Conservation (phyloP, 2,797 vertebrate species). For the Myripristis murdjan region DNA sequence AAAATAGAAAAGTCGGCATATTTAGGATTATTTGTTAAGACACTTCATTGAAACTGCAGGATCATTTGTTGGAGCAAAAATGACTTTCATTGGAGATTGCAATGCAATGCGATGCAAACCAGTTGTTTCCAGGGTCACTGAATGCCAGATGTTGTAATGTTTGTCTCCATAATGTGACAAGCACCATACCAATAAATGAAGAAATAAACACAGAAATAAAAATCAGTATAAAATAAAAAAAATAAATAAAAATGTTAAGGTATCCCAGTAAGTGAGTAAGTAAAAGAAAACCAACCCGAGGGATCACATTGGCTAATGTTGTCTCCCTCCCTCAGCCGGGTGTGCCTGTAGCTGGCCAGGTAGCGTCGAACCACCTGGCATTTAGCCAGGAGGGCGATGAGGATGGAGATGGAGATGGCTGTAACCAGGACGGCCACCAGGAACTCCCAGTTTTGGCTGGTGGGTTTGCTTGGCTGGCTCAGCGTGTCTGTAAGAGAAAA, state of each 20-base stretch:
- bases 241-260: background rate
- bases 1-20: background rate
- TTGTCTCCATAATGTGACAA: background rate
- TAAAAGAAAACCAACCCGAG: conserved; percentile 61
- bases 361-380: conserved; percentile 91
- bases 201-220: too few species aligned
- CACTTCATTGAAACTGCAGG: background rate
- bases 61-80: background rate
- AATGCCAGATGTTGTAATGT: background rate
- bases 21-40: background rate
- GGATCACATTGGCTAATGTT: conserved; percentile 75
- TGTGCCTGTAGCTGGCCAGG: conserved; percentile 93
- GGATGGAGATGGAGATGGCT: conserved; percentile 87
- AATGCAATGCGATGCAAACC: background rate
- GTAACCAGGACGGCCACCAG: conserved; percentile 88
- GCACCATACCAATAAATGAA: background rate
- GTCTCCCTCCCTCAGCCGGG: conserved; percentile 84
- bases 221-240: background rate
- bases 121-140: background rate
- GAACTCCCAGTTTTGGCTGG: conserved; percentile 87
- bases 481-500: conserved; percentile 71
- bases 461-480: background rate
- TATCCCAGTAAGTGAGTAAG: background rate
- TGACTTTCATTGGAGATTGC: background rate
- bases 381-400: conserved; percentile 90